These are phyloP conservation scores for Drosophila carrolli DNA, from an alignment of 1,140 invertebrate genomes.

Conservation along the genomic window DNA sequence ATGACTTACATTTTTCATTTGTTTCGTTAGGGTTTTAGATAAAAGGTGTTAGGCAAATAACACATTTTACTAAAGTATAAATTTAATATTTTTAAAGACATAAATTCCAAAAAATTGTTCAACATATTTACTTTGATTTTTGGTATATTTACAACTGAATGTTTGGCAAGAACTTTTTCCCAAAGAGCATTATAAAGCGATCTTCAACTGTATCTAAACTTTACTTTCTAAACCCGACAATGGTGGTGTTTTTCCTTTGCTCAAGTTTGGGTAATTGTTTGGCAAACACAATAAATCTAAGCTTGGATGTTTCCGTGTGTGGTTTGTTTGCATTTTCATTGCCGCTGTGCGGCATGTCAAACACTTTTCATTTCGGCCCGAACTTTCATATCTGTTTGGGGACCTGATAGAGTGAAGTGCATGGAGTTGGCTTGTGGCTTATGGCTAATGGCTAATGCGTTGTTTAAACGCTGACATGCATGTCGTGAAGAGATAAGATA, in stretches of 20 bases:
- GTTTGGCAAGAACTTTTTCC: neutral
- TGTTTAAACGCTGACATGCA: constrained; percentile 74
- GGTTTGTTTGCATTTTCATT: constrained; percentile 22
- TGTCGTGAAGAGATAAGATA: constrained; percentile 51
- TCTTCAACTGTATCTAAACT: neutral
- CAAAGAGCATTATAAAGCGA: neutral
- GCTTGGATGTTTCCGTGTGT: constrained; percentile 4
- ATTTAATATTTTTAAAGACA: neutral
- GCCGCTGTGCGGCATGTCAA: constrained; percentile 18
- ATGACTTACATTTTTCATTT: constrained; percentile 14
- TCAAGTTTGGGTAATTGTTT: constrained; percentile 49
- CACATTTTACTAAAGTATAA: neutral
- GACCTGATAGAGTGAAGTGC: constrained; percentile 3
- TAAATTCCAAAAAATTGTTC: neutral
- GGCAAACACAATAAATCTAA: constrained; percentile 39
- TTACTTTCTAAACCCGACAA: constrained; percentile 1
- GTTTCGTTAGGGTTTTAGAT: constrained; percentile 1
- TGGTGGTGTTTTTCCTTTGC: constrained; percentile 13
- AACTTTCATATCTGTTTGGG: constrained; percentile 7
- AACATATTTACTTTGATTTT: too few species aligned
- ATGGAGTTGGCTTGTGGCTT: constrained; percentile 9
- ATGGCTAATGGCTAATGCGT: constrained; percentile 56
- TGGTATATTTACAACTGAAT: too few species aligned
- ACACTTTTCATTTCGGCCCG: constrained; percentile 11
- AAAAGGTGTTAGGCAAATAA: constrained; percentile 19